Evolutionary conservation across 2,797 vertebrate genomes (phyloP), one percentile per base, ranked within the genome.

Genomic region (Notolepis coatsorum): DNA sequence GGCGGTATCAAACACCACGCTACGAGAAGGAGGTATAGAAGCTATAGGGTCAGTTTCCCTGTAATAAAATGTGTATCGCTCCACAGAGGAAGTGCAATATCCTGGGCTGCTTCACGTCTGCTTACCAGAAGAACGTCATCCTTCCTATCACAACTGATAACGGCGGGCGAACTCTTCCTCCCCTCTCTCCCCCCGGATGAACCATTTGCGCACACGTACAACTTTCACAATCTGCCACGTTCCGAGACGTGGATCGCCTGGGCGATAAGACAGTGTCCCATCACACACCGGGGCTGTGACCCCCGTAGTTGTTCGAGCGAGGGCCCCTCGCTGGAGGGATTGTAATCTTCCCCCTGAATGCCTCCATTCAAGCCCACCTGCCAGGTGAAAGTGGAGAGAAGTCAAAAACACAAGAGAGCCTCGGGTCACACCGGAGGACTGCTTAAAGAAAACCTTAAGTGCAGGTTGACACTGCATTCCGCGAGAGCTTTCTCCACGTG

Each of bases 381-480:
- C 60, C 80, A 79, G 80, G 84, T 86, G 80, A 88, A 84, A 84
- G 75, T 74, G 74, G 75, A 81, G 75, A 55, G 65, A 62, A 61
- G 24, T 59, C 49, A 80, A 79, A 65, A 85, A 73, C 72, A 60
- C 65, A 49, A 8, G 65, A 69, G 73, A 2, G 59, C 65, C 69
- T 77, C 47, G 41, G 73, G 74, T 84, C 71, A 68, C 42, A 33
- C 45, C n/a, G n/a, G 61, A 77, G 65, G 62, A 60, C 45, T 28
- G 66, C 68, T 81, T 69, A 73, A 77, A 76, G 60, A 51, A n/a
- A 38, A 73, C 68, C 58, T 7, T 57, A 72, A 80, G 72, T 75
- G 79, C 65, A 77, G 79, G 74, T 74, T 82, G 79, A 80, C 75
- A 68, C 68, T 33, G 67, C 80, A 86, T 85, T 90, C 83, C 78